phyloP scores from a whole-genome alignment of 2,888 invertebrate genomes.

The Lepidonotus clava region DNA sequence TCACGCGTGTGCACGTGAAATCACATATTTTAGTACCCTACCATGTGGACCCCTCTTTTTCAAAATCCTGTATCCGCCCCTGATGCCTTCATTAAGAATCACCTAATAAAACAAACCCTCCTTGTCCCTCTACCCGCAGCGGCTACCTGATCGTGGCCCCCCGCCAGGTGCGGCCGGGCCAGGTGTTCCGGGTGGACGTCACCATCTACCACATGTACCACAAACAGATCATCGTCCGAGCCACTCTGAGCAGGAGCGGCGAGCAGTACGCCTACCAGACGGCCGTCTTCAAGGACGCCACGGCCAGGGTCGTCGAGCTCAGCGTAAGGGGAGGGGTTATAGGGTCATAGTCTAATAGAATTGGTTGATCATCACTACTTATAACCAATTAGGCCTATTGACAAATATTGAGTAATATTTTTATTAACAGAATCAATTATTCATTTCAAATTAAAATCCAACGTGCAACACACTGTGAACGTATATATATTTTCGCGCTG shows the following conservation, averaged over 20 bases:
- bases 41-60: neutral
- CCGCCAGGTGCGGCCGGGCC: slow-evolving; percentile 93
- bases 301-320: slow-evolving; percentile 62
- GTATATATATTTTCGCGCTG: no score
- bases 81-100: neutral
- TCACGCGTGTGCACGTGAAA: neutral
- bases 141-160: slow-evolving; percentile 96
- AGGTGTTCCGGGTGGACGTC: slow-evolving; percentile 93
- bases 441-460: no score
- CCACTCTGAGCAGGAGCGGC: slow-evolving; percentile 93
- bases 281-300: slow-evolving; percentile 56
- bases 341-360: no score
- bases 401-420: no score
- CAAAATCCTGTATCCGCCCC: neutral
- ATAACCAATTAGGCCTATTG: no score
- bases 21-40: neutral
- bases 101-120: neutral
- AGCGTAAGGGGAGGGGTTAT: slow-evolving; percentile 58
- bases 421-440: no score
- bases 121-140: slow-evolving; percentile 81
- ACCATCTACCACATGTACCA: slow-evolving; percentile 88
- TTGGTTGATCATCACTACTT: no score
- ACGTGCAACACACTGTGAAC: no score
- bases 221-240: slow-evolving; percentile 90
- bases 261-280: slow-evolving; percentile 87